phyloP scores from a whole-genome alignment of 2,888 invertebrate species.

The Drosophila flavopinicola region DNA sequence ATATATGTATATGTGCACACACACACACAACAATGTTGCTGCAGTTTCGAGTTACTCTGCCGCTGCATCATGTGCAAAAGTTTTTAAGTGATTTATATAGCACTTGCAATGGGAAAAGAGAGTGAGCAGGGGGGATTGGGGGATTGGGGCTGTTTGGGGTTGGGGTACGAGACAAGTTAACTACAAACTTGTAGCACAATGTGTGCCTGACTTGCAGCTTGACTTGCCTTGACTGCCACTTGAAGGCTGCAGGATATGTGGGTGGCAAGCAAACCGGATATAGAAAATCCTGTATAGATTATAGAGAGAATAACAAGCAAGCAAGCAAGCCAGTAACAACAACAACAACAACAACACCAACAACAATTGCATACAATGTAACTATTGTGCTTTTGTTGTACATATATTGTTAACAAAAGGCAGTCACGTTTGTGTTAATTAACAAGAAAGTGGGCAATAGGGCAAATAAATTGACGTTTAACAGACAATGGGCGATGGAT shows the following conservation, averaged over 20 bases:
- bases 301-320: constrained; percentile 8
- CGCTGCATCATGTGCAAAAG: constrained; percentile 64
- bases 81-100: constrained; percentile 74
- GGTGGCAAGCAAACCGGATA: constrained; percentile 33
- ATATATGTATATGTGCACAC: neutral
- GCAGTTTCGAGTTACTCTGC: constrained; percentile 41
- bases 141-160: too few relatives aligned
- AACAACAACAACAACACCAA: too few relatives aligned
- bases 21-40: constrained; percentile 53
- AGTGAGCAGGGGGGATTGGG: constrained; percentile 4
- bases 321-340: neutral
- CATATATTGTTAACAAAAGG: neutral
- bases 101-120: constrained; percentile 54
- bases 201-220: constrained; percentile 50
- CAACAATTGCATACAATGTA: too few relatives aligned
- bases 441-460: neutral
- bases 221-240: constrained; percentile 64
- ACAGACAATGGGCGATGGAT: too few relatives aligned
- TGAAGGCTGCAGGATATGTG: constrained; percentile 25
- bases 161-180: constrained; percentile 10
- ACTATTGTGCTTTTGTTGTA: too few relatives aligned
- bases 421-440: constrained; percentile 1
- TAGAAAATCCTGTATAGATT: constrained; percentile 9
- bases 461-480: too few relatives aligned
- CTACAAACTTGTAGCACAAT: constrained; percentile 39